These are phyloP conservation scores for Spea hammondii DNA, from an alignment of 2,797 vertebrate genomes.

Conservation along the genomic window DNA sequence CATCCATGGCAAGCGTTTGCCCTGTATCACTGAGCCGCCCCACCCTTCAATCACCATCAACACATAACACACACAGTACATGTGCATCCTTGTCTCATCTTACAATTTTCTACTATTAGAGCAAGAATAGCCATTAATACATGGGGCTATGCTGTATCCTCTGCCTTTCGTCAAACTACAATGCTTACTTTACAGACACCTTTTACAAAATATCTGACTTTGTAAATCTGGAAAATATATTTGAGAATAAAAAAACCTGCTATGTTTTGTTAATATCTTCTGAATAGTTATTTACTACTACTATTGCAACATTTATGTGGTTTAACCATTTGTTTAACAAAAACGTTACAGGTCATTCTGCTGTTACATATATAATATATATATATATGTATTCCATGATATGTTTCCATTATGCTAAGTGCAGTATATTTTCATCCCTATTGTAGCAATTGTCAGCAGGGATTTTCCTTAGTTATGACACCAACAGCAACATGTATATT, in stretches of 20 bases:
- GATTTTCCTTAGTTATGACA: no score
- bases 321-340: no score
- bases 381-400: no score
- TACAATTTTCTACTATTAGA: slow-evolving; percentile 27
- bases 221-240: slow-evolving; percentile 37
- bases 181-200: slow-evolving; percentile 11
- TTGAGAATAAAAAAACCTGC: slow-evolving; percentile 27
- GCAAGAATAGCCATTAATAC: slow-evolving; percentile 3
- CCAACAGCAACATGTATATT: no score
- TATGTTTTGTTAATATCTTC: slow-evolving; percentile 2
- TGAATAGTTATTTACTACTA: neutral
- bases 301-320: no score
- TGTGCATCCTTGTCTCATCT: slow-evolving; percentile 3
- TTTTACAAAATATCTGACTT: slow-evolving; percentile 35
- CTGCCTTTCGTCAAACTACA: neutral
- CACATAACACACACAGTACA: neutral
- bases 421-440: no score
- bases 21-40: neutral
- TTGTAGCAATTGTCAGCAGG: no score
- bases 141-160: slow-evolving; percentile 2
- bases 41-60: neutral
- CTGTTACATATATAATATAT: no score
- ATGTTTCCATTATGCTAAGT: no score
- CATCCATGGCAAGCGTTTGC: neutral
- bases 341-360: no score